Base-by-base conservation (phyloP, 1,140 invertebrate species). In the Zaprionus camerounensis region DNA sequence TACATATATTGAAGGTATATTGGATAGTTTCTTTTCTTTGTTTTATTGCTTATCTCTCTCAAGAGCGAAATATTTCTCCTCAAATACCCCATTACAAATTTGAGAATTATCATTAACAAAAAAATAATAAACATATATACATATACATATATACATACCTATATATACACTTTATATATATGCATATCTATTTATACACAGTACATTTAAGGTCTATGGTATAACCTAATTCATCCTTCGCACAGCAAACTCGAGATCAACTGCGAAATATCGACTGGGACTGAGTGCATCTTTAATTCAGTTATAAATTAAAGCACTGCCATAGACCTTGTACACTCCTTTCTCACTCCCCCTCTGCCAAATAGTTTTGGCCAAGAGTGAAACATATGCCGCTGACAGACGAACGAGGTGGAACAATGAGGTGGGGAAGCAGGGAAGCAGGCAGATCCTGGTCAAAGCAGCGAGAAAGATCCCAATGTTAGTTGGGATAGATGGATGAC, bases 401-500 rank as follows among this genome's bases (percentile, higher is more conserved):
- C 53, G 24, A 63, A 62, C 13, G 31, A 34, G 31, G 31, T 34
- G 3, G 31, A 28, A 28, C 31, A 11, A 31, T 31, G 15, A 26
- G 46, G 17, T 22, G 9, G 46, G 3, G 71, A 58, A 13, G 26
- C 1, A 12, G 28, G 58, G 58, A 17, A 41, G 64, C 53, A 49
- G 51, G 28, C 68, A 59, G 63, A 56, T 70, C 34, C 41, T 44
- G 41, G 41, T 44, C 46, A 22, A 22, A 22, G 46, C 46, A 49
- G 20, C 11, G 46, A 51, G 20, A 20, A 51, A 51, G 46, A 51
- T 51, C 11, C 46, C 17, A 51, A 24, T 76, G 68, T 55, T 72
- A 49, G 63, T 44, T 65, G 63, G 59, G 78, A 69, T 84, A 74
- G 84, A 78, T 84, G 84, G 85, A 82, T 84, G 81, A 82, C 62